phyloP scores from a whole-genome alignment of 1,140 invertebrate species.

The Eriosoma lanigerum region DNA sequence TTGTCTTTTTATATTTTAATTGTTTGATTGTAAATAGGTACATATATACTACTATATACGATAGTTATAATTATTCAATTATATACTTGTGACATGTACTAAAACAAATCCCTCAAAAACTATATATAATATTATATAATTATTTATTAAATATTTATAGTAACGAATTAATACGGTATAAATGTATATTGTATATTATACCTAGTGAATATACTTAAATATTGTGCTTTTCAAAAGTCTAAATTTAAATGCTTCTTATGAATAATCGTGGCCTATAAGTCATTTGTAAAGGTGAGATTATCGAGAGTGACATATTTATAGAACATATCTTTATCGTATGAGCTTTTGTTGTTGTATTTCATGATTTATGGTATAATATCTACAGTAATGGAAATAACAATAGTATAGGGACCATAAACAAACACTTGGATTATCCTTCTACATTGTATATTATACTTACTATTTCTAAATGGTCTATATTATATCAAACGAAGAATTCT shows the following conservation, averaged over 20 bases:
- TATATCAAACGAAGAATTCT: constrained; percentile 33
- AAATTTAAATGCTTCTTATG: not conserved
- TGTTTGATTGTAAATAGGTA: no score
- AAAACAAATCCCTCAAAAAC: no score
- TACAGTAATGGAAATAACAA: constrained; percentile 9
- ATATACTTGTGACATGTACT: no score
- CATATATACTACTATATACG: no score
- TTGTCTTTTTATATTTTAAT: no score
- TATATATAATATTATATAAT: no score
- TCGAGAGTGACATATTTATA: constrained; percentile 16
- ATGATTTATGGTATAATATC: constrained; percentile 40
- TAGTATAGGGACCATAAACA: constrained; percentile 12
- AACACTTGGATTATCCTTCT: constrained; percentile 37
- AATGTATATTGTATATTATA: not conserved
- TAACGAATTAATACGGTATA: no score
- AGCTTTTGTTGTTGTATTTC: constrained; percentile 31
- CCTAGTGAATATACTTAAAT: no score
- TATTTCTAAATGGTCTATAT: not conserved
- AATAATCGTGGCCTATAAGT: not conserved
- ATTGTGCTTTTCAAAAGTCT: not conserved
- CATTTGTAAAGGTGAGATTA: constrained; percentile 41
- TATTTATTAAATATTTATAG: no score
- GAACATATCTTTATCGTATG: not conserved
- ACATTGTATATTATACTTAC: not conserved
- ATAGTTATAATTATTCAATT: no score